These are phyloP conservation scores for Alethe diademata DNA, from an alignment of 2,113 vertebrate species.

Conservation along the genomic window DNA sequence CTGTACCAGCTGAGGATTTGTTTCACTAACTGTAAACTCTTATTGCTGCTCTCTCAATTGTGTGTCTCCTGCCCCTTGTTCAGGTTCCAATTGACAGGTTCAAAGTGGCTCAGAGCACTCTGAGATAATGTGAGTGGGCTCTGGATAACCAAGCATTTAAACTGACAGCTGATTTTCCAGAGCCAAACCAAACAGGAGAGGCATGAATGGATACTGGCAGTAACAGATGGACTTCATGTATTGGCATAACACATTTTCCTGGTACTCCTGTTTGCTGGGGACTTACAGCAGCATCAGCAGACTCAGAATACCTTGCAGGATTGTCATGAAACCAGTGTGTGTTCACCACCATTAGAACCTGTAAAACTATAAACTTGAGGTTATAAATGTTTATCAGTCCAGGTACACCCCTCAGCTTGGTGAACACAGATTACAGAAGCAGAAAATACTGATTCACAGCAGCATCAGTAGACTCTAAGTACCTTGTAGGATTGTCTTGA, in stretches of 20 bases:
- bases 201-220: background rate
- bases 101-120: background rate
- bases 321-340: too few relatives aligned
- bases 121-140: background rate
- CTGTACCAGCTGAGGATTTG: background rate
- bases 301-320: too few relatives aligned
- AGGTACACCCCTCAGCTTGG: background rate
- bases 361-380: too few relatives aligned
- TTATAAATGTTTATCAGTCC: background rate
- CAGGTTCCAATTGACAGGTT: slow-evolving; percentile 4
- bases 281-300: background rate
- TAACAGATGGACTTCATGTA: background rate
- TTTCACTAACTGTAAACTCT: background rate
- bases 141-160: background rate
- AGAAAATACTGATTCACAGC: too few relatives aligned
- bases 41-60: background rate
- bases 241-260: background rate
- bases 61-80: background rate
- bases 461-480: too few relatives aligned
- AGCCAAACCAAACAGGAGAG: background rate
- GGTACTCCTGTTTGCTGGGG: background rate
- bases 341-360: background rate
- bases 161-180: background rate
- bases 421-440: too few relatives aligned
- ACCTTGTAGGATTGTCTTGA: too few relatives aligned